phyloP scores from a whole-genome alignment of 2,113 vertebrate genomes.

The Mirounga angustirostris region DNA sequence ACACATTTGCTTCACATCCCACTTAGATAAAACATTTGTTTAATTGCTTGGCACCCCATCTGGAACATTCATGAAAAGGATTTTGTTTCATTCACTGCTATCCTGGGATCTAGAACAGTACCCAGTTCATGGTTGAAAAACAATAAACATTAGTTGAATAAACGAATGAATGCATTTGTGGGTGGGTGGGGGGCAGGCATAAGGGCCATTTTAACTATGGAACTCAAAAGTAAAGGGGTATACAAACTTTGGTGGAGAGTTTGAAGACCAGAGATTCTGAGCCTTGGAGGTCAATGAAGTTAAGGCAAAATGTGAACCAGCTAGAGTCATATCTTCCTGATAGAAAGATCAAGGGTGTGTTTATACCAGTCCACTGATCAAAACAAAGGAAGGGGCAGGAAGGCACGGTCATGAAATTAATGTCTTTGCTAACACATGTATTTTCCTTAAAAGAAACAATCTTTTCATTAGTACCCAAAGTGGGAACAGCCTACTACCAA shows the following conservation, averaged over 20 bases:
- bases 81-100: background rate
- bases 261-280: background rate
- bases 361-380: background rate
- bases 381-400: background rate
- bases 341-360: background rate
- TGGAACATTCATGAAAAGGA: background rate
- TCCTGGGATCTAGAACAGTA: background rate
- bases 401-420: background rate
- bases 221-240: background rate
- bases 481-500: background rate
- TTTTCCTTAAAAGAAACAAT: background rate
- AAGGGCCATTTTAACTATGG: background rate
- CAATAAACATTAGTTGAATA: background rate
- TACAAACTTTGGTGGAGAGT: background rate
- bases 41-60: background rate
- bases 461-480: background rate
- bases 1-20: background rate
- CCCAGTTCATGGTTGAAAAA: accelerated
- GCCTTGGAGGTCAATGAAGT: background rate
- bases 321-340: background rate
- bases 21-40: background rate
- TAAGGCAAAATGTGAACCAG: background rate
- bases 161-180: background rate
- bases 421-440: background rate
- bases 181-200: background rate